Conservation (phyloP, 2,888 invertebrate species). For the Mesorhabditis belari region DNA sequence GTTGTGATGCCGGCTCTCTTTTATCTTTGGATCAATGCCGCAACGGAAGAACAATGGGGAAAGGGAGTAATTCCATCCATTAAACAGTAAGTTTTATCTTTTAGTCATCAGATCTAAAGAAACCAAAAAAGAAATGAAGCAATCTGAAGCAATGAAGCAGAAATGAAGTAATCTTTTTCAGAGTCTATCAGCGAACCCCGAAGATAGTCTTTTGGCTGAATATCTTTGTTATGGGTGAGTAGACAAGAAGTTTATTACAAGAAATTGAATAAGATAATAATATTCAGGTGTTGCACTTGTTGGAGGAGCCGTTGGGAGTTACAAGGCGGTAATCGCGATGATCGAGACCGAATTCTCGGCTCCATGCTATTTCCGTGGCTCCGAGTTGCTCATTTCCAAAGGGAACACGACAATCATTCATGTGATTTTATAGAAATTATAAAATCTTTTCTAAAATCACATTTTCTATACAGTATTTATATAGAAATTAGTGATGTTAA, state of each 20-base stretch:
- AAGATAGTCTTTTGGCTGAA: conserved; percentile 35
- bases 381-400: neutral
- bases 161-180: conserved; percentile 9
- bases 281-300: conserved; percentile 36
- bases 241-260: too few relatives aligned
- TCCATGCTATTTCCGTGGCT: conserved; percentile 35
- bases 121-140: conserved; percentile 6
- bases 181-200: conserved; percentile 36
- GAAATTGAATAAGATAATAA: too few relatives aligned
- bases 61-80: conserved; percentile 30
- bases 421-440: too few relatives aligned
- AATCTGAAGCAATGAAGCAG: neutral
- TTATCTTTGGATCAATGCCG: conserved; percentile 33
- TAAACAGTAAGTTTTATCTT: conserved; percentile 17
- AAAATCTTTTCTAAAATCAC: too few relatives aligned
- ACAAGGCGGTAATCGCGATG: conserved; percentile 34
- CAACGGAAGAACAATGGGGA: conserved; percentile 36
- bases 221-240: conserved; percentile 29
- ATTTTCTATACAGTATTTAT: too few relatives aligned
- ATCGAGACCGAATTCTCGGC: conserved; percentile 31
- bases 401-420: too few relatives aligned
- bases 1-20: conserved; percentile 40
- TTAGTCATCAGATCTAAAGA: conserved; percentile 3
- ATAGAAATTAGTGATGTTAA: too few relatives aligned
- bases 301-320: conserved; percentile 41